phyloP scores from a whole-genome alignment of 2,888 invertebrate genomes.

The Melanophora roralis region DNA sequence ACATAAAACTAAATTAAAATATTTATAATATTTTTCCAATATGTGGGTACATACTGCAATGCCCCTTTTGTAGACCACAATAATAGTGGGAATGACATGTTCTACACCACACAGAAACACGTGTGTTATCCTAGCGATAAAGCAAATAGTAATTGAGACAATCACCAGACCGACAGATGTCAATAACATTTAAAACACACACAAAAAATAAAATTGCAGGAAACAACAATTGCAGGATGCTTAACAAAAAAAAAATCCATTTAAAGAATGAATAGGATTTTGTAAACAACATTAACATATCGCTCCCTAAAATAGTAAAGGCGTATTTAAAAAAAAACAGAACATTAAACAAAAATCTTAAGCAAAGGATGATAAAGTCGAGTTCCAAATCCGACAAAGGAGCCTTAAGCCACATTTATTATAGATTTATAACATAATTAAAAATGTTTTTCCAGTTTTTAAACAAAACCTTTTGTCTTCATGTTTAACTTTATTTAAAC shows the following conservation, averaged over 20 bases:
- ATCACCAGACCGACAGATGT: constrained; percentile 36
- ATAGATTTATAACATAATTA: too few relatives aligned
- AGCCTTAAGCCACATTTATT: too few relatives aligned
- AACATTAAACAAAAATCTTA: too few relatives aligned
- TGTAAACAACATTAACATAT: constrained; percentile 36
- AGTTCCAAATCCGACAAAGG: too few relatives aligned
- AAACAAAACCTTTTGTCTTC: too few relatives aligned
- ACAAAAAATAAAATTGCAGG: neutral
- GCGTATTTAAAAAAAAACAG: too few relatives aligned
- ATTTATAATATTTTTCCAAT: constrained; percentile 16
- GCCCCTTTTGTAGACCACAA: neutral
- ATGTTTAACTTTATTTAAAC: too few relatives aligned
- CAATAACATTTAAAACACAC: constrained; percentile 49
- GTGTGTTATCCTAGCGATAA: constrained; percentile 22
- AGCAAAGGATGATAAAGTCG: too few relatives aligned
- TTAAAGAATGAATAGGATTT: constrained; percentile 58
- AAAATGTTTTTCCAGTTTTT: too few relatives aligned
- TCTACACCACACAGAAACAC: neutral
- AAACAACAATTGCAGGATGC: constrained; percentile 4
- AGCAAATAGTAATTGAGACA: constrained; percentile 32
- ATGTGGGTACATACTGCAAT: constrained; percentile 43
- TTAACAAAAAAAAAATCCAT: constrained; percentile 44
- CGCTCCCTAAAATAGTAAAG: too few relatives aligned
- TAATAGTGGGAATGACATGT: neutral
- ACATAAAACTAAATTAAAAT: constrained; percentile 6